Conservation (phyloP, 1,140 invertebrate genomes). For the Nephila pilipes region DNA sequence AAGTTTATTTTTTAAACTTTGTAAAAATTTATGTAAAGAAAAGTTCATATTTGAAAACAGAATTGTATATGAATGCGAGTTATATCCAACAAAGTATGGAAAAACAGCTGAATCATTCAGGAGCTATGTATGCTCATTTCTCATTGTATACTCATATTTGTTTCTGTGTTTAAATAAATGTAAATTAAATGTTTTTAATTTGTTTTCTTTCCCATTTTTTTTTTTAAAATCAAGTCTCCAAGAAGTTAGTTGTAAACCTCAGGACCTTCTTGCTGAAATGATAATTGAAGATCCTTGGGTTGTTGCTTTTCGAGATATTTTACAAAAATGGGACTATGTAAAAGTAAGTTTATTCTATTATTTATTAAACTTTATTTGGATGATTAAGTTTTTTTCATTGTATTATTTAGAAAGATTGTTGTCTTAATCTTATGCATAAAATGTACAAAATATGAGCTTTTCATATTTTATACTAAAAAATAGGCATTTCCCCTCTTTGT, state of each 20-base stretch:
- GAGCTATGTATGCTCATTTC: background rate
- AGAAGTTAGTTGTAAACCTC: slow-evolving; percentile 93
- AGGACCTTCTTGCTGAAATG: slow-evolving; percentile 90
- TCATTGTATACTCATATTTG: background rate
- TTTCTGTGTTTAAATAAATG: background rate
- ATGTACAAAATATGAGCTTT: background rate
- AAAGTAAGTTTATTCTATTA: slow-evolving; percentile 82
- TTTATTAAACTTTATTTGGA: background rate
- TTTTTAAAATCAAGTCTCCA: slow-evolving; percentile 85
- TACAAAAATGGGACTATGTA: slow-evolving; percentile 88
- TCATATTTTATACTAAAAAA: slow-evolving; percentile 50
- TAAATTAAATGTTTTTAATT: background rate
- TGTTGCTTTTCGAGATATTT: slow-evolving; percentile 85
- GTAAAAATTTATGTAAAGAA: too few relatives aligned
- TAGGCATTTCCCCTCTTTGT: slow-evolving; percentile 30
- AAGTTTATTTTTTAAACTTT: too few relatives aligned
- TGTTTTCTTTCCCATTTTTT: background rate
- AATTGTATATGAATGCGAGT: too few relatives aligned
- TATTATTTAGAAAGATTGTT: background rate
- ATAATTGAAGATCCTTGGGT: slow-evolving; percentile 94
- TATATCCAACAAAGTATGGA: too few relatives aligned
- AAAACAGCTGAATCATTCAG: background rate
- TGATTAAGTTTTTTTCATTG: background rate
- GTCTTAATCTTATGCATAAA: background rate
- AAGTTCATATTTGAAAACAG: too few relatives aligned